Percentiles rank a stretch among this genome's conserved stretches.
These are phyloP conservation scores for Anadara kagoshimensis DNA, from an alignment of 1,140 invertebrate genomes.

Conservation along the genomic window DNA sequence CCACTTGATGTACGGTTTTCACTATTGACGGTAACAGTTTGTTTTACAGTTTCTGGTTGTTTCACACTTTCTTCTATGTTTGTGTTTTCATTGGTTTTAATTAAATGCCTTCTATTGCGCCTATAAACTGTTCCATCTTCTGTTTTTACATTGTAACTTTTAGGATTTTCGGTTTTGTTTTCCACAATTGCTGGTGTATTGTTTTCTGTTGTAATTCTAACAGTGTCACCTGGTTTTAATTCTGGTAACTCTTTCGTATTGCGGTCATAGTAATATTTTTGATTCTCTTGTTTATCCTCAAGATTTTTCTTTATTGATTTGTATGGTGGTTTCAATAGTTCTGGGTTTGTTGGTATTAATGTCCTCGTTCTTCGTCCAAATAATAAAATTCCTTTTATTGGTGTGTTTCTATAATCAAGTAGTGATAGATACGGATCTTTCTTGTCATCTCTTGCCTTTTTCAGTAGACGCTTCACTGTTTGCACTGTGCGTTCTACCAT, in stretches of 20 bases:
- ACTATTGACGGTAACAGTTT: neutral
- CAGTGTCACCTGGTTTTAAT: neutral
- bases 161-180: constrained; percentile 1
- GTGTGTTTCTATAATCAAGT: constrained; percentile 38
- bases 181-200: neutral
- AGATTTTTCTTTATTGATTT: neutral
- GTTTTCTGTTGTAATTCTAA: constrained; percentile 5
- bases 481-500: constrained; percentile 26
- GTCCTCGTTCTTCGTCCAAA: constrained; percentile 28
- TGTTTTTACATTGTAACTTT: constrained; percentile 8
- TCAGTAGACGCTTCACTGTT: constrained; percentile 2
- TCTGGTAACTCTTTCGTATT: constrained; percentile 1
- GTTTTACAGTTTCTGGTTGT: neutral
- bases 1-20: neutral
- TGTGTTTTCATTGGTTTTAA: constrained; percentile 2
- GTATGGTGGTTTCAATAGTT: constrained; percentile 26
- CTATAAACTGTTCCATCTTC: constrained; percentile 1
- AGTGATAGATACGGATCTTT: constrained; percentile 29
- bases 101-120: constrained; percentile 14
- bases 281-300: no score
- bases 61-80: neutral
- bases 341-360: constrained; percentile 15
- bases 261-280: constrained; percentile 16
- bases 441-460: constrained; percentile 20
- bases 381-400: constrained; percentile 23